Evolutionary conservation across 1,140 invertebrate genomes (phyloP).

Genomic region (Hyles vespertilio): DNA sequence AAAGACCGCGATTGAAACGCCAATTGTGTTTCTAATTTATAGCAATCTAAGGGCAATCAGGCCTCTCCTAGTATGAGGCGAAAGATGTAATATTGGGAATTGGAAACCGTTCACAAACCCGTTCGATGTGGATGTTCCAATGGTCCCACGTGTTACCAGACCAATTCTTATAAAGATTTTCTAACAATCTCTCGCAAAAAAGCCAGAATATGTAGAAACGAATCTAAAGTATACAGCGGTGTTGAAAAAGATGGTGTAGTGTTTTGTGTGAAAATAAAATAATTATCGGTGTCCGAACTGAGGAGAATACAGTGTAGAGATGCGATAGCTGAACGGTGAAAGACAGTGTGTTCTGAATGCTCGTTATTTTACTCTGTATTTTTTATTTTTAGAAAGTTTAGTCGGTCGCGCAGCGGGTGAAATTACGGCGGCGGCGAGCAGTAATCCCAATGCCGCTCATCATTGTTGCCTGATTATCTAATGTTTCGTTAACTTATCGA

Average conservation of each 20-base stretch:
- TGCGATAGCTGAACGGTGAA: slow-evolving; percentile 68
- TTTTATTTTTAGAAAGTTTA: slow-evolving; percentile 74
- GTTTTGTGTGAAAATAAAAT: slow-evolving; percentile 48
- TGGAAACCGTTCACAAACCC: slow-evolving; percentile 51
- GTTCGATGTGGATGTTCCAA: slow-evolving; percentile 28
- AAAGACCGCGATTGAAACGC: slow-evolving; percentile 60
- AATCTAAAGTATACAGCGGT: slow-evolving; percentile 15
- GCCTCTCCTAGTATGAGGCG: slow-evolving; percentile 51
- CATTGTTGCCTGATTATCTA: slow-evolving; percentile 56
- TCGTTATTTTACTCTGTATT: slow-evolving; percentile 67
- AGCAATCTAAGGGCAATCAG: slow-evolving; percentile 65
- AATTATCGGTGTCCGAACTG: slow-evolving; percentile 28
- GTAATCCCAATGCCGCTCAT: slow-evolving; percentile 60
- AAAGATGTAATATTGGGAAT: slow-evolving; percentile 61
- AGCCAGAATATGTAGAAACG: no score
- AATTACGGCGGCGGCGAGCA: slow-evolving; percentile 59
- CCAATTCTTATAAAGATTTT: slow-evolving; percentile 7
- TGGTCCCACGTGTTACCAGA: slow-evolving; percentile 19
- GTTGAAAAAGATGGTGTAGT: slow-evolving; percentile 27
- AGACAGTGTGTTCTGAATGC: slow-evolving; percentile 66
- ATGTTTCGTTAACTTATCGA: slow-evolving; percentile 27
- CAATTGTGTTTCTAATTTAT: slow-evolving; percentile 68
- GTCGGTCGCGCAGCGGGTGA: slow-evolving; percentile 63
- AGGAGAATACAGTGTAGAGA: slow-evolving; percentile 44
- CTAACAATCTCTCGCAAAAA: no score